Base-by-base conservation (phyloP, 2,113 vertebrate species). In the Spea multiplicata region DNA sequence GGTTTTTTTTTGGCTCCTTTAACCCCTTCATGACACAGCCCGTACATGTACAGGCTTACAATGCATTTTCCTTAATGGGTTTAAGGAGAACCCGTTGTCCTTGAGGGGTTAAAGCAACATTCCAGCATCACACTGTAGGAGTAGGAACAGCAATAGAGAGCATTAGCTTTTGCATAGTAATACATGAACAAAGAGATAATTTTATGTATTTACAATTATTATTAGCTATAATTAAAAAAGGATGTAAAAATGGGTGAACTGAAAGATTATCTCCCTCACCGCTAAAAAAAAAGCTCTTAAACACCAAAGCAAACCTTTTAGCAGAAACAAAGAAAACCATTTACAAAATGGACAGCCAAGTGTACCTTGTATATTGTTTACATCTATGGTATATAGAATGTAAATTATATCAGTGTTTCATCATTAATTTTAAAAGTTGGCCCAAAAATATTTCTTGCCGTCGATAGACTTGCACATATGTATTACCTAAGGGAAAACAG, bases 161-260 rank as follows among this genome's bases (percentile, higher is more conserved):
- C 96, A 95, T 95, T 92, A 95, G 92, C 92, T 94, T 96, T 99
- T 98, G 97, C 97, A 98, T 99, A 99, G 97, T 98, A 97, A 91
- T 98, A 99, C 96, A 98, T 98, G 95, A 97, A 97, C 95, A 98
- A 94, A 96, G 92, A 98, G 92, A 95, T 94, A 94, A 93, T 97
- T 93, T 94, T 96, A 30, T 99, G 98, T 98, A 98, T 98, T 97
- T 98, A 99, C 97, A 98, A 92, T 98, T 97, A 67, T 61, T 73
- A 97, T 97, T 95, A 92, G 97, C 95, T 96, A 97, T 95, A 95
- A 16, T 93, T 93, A 95, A 96, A 94, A 94, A 95, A 95, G 94
- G 94, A 95, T 96, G 97, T 98, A 97, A 99, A 97, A 95, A 97
- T 95, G 93, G 92, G 94, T 93, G 91, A 95, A 96, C 94, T 94